Base-by-base conservation (phyloP, 1,140 invertebrate species). In the Orchesella cincta region DNA sequence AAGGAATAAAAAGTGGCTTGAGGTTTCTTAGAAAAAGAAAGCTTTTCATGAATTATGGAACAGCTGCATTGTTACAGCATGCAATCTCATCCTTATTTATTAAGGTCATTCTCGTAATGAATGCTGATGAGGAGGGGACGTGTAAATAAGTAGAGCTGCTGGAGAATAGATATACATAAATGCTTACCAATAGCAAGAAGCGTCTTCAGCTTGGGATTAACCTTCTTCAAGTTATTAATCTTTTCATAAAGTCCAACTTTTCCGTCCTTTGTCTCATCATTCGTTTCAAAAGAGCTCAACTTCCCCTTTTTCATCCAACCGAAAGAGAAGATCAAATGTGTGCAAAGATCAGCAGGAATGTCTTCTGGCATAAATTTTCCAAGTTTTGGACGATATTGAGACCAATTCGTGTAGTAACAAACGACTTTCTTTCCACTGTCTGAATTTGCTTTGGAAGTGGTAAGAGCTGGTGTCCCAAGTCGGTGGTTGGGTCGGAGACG, bases 331-430 rank as follows among this genome's bases (percentile, higher is more conserved):
- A 98, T 94, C 81, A 98, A 89, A 86, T 98, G 96, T 0, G 96
- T 98, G 85, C 97, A 98, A 3, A 98, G 88, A 85, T 96, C 92
- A 1, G 96, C 94, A 75, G 96, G 92, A 78, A 98, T 97, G 85
- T 98, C 94, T 87, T 98, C 96, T 0, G 97, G 96, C 36, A 91
- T 84, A 86, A 96, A 98, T 87, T 98, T 98, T 35, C 94, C 96
- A 75, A 93, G 88, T 84, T 97, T 97, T 0, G 92, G 91, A 73
- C 96, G 88, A 84, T 98, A 98, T 84, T 98, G 96, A 0, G 96
- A 96, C 96, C 96, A 98, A 87, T 98, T 98, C 26, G 95, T 97
- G 86, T 97, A 98, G 85, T 98, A 98, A 84, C 96, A 98, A 0
- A 97, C 94, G 74, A 96, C 36, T 33, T 73, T 77, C 26, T 62